Evolutionary conservation across 1,140 invertebrate genomes (phyloP).

Genomic region (Zaprionus ornatus): DNA sequence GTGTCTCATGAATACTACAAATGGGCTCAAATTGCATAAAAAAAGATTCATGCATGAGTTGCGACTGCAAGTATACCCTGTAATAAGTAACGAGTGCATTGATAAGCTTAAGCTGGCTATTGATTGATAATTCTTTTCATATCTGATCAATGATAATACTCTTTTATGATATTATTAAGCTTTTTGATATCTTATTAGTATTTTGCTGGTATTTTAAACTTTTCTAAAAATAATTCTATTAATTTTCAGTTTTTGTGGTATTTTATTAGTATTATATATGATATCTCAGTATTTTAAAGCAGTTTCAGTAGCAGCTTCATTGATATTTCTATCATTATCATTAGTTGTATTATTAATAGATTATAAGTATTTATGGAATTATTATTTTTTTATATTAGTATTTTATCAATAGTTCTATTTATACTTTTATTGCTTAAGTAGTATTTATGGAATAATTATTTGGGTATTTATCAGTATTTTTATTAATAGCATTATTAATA

Average conservation of each 20-base stretch:
- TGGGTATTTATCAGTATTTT: not conserved
- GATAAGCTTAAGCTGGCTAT: too few species aligned
- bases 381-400: not conserved
- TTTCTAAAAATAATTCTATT: not conserved
- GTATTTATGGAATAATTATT: not conserved
- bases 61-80: not conserved
- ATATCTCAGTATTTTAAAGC: not conserved
- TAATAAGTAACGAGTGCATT: not conserved
- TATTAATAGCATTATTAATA: not conserved
- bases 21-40: not conserved
- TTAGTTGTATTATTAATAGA: not conserved
- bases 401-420: not conserved
- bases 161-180: too few species aligned
- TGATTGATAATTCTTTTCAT: too few species aligned
- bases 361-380: too few species aligned
- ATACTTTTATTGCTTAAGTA: not conserved
- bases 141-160: too few species aligned
- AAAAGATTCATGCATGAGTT: not conserved
- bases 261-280: not conserved
- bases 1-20: not conserved
- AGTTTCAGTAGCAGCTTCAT: not conserved
- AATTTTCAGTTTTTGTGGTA: not conserved
- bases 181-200: not conserved
- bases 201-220: too few species aligned
- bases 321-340: not conserved